phyloP scores from a whole-genome alignment of 2,797 vertebrate genomes.

The Onychomys leucogaster region DNA sequence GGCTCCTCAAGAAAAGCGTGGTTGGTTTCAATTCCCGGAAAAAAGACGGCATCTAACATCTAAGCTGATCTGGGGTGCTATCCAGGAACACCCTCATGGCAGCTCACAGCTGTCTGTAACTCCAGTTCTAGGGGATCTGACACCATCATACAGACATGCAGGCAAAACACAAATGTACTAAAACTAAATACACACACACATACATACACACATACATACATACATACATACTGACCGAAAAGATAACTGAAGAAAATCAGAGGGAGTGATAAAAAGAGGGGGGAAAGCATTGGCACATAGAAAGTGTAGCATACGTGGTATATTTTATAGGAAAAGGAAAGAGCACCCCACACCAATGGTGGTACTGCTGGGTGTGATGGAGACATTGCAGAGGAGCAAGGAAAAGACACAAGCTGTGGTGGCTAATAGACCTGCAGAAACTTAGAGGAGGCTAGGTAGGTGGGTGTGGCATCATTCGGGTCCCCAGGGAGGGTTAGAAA shows the following conservation, averaged over 20 bases:
- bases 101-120: neutral
- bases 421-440: neutral
- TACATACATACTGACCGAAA: neutral
- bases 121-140: neutral
- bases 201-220: neutral
- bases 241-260: neutral
- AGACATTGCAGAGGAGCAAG: neutral
- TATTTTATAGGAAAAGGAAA: neutral
- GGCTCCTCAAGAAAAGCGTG: neutral
- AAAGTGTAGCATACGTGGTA: neutral
- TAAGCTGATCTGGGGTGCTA: neutral
- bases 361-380: too few species aligned
- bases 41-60: neutral
- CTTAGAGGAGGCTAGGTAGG: neutral
- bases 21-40: neutral
- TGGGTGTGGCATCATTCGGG: neutral
- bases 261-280: neutral
- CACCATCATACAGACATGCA: neutral
- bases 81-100: neutral
- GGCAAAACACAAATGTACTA: neutral
- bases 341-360: neutral
- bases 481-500: neutral
- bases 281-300: neutral
- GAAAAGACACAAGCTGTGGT: too few species aligned
- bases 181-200: neutral